Percentiles rank a stretch among this genome's conserved stretches.
phyloP scores from a whole-genome alignment of 2,888 invertebrate species.

The Lymantria monacha region DNA sequence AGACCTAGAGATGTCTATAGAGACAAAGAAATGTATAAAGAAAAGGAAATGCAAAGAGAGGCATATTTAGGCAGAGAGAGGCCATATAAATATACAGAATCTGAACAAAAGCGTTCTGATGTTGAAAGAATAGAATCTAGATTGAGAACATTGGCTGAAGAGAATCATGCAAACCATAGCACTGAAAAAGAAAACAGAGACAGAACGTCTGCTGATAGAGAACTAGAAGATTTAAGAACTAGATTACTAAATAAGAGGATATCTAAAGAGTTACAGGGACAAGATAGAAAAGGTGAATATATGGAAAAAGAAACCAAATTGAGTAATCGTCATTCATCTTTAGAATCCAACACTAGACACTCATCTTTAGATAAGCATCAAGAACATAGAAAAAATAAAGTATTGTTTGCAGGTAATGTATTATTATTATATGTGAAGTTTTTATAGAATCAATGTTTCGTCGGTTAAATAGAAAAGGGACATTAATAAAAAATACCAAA shows the following conservation, averaged over 20 bases:
- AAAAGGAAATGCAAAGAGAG: constrained; percentile 65
- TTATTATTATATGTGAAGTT: neutral
- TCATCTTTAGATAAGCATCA: constrained; percentile 72
- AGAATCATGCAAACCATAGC: constrained; percentile 58
- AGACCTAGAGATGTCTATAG: constrained; percentile 57
- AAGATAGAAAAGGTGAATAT: constrained; percentile 73
- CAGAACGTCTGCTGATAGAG: constrained; percentile 78
- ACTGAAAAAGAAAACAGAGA: constrained; percentile 78
- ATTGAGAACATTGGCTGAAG: constrained; percentile 63
- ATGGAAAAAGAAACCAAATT: constrained; percentile 70
- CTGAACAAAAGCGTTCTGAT: constrained; percentile 63
- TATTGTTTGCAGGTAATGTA: constrained; percentile 83
- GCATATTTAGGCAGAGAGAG: constrained; percentile 59
- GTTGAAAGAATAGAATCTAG: constrained; percentile 69
- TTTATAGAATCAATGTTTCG: too few relatives aligned
- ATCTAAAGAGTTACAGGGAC: constrained; percentile 84
- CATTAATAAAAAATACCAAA: too few relatives aligned
- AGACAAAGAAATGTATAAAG: constrained; percentile 59
- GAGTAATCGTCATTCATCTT: constrained; percentile 54
- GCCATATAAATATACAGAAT: constrained; percentile 64
- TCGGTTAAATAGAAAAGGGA: too few relatives aligned
- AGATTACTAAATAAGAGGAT: constrained; percentile 87
- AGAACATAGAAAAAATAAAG: constrained; percentile 85
- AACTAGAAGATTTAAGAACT: constrained; percentile 89
- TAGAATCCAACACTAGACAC: constrained; percentile 59